Evolutionary conservation across 2,888 invertebrate species (phyloP), one percentile per base, ranked within the genome.

Genomic region (Acanthosoma haemorrhoidale): DNA sequence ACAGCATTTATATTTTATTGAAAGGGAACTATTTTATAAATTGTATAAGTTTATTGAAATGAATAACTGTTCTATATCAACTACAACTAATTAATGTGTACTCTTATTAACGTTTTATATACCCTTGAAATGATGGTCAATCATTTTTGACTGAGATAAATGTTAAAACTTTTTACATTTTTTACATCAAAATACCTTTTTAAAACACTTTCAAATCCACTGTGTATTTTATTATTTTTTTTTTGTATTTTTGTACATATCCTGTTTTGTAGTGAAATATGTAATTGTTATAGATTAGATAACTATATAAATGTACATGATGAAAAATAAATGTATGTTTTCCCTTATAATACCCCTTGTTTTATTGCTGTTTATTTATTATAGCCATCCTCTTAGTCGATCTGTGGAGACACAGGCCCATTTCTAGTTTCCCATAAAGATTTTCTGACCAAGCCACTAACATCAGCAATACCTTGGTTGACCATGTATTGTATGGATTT

Each of bases 171-270:
- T 67, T 67, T 51, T 57, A 57, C 57, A 67, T 57, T 57, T 51
- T 67, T 67, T 67, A 67, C 67, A 67, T 67, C 67, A 67, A 67
- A 57, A 60, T 36, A 34, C 57, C 31, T 29, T 29, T 67, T n/a
- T n/a, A n/a, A n/a, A 51, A 32, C 43, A 57, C 29, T 43, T 29
- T 67, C 21, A 43, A 57, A 29, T 51, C 36, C 18, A 34, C 34
- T 67, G 21, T 31, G 51, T 51, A 67, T 67, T 67, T 57, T 38
- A 57, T 39, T 32, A 51, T 67, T 67, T 67, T 51, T 67, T 4
- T 68, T 64, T 70, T 70, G 70, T 70, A 70, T 39, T 70, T 63
- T 70, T 70, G 70, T 70, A 70, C 70, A 70, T 70, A 70, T 70
- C 64, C 36, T 64, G 64, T 70, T 69, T 70, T 70, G 70, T 70